Conservation (phyloP, 2,113 vertebrate species). For the Meleagris gallopavo region DNA sequence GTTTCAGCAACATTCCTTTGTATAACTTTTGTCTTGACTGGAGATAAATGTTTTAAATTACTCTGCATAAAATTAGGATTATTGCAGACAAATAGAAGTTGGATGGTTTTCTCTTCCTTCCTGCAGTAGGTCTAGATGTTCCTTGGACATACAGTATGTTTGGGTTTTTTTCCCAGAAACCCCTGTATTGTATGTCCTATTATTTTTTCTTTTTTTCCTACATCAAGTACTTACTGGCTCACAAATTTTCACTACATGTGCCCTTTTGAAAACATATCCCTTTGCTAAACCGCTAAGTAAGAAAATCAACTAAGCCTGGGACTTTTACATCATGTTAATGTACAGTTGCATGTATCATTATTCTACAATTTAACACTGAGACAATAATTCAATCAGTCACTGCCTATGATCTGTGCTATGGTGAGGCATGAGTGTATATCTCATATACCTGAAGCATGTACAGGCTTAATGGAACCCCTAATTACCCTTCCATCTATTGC, state of each 20-base stretch:
- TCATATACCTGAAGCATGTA: neutral
- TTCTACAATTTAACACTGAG: neutral
- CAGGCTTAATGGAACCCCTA: neutral
- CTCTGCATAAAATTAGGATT: neutral
- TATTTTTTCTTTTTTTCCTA: accelerated
- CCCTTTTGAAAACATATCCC: accelerated
- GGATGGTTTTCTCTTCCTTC: neutral
- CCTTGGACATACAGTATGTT: neutral
- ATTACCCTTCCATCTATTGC: neutral
- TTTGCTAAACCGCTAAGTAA: neutral
- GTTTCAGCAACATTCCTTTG: neutral
- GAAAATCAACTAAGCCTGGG: neutral
- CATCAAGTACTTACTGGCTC: neutral
- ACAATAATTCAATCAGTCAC: neutral
- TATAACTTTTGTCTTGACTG: neutral
- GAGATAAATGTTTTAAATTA: neutral
- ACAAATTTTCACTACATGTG: neutral
- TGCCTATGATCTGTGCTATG: neutral
- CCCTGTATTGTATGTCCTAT: neutral
- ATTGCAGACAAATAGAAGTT: neutral
- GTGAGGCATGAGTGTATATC: neutral
- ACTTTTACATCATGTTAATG: neutral
- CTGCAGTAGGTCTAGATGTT: neutral
- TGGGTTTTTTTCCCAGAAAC: accelerated
- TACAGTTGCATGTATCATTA: neutral